Evolutionary conservation across 1,140 invertebrate species (phyloP).

Genomic region (Drosophila grimshawi): DNA sequence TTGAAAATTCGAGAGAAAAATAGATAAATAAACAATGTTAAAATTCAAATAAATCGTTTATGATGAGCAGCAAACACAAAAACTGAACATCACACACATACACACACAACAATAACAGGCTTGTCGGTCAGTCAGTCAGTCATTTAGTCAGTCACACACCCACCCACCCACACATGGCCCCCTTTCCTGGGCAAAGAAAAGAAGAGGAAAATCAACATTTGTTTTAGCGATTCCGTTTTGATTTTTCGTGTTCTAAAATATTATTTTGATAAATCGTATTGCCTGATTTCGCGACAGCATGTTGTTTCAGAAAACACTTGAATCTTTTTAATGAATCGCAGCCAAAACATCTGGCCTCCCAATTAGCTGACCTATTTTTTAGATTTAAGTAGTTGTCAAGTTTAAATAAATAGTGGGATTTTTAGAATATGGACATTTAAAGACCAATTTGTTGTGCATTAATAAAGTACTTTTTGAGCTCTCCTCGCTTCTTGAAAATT

Average conservation of each 20-base stretch:
- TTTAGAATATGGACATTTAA: neutral
- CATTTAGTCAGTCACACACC: slow-evolving; percentile 28
- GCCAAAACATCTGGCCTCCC: slow-evolving; percentile 29
- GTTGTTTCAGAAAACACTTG: slow-evolving; percentile 38
- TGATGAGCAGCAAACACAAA: slow-evolving; percentile 39
- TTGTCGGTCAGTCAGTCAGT: slow-evolving; percentile 39
- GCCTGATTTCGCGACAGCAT: slow-evolving; percentile 25
- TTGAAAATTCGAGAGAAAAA: slow-evolving; percentile 60
- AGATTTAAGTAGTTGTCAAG: slow-evolving; percentile 12
- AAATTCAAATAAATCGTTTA: slow-evolving; percentile 72
- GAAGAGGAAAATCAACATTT: slow-evolving; percentile 42
- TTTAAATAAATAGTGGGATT: neutral
- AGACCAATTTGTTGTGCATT: neutral
- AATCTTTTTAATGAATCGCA: slow-evolving; percentile 7
- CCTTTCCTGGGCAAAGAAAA: slow-evolving; percentile 38
- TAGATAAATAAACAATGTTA: slow-evolving; percentile 75
- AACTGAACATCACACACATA: slow-evolving; percentile 15
- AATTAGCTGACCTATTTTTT: slow-evolving; percentile 40
- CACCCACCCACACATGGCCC: slow-evolving; percentile 45
- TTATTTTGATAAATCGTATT: slow-evolving; percentile 36
- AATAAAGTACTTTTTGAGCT: neutral
- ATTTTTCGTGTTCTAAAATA: slow-evolving; percentile 32
- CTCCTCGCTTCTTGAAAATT: neutral
- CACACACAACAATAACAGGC: slow-evolving; percentile 30
- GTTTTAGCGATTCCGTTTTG: slow-evolving; percentile 33